Conservation (phyloP, 2,113 vertebrate genomes). For the Pygathrix nemaeus region DNA sequence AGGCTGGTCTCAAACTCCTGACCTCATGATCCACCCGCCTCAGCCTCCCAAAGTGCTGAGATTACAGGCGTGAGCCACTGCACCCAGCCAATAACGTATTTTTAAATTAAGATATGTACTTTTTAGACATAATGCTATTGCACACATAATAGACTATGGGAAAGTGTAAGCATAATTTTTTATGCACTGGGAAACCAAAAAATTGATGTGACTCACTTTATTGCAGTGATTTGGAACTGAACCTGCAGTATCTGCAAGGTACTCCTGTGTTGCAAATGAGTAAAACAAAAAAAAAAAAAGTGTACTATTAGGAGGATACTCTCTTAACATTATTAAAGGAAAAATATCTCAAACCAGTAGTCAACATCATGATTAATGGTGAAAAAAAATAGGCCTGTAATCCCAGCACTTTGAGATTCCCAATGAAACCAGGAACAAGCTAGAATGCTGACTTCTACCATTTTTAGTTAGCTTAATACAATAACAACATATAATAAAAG, state of each 20-base stretch:
- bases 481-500: not conserved
- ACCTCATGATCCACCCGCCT: too few species aligned
- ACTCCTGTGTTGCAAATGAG: not conserved
- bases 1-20: too few species aligned
- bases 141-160: too few species aligned
- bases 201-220: too few species aligned
- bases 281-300: not conserved
- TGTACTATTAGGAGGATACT: too few species aligned
- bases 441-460: not conserved
- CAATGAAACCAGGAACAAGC: constrained; percentile 1
- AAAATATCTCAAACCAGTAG: not conserved
- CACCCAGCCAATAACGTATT: too few species aligned
- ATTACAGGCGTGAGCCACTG: too few species aligned
- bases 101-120: too few species aligned
- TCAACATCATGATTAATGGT: not conserved
- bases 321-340: not conserved
- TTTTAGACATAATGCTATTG: too few species aligned
- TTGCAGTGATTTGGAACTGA: not conserved
- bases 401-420: not conserved
- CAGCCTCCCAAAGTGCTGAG: too few species aligned
- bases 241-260: not conserved
- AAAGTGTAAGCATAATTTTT: too few species aligned
- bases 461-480: not conserved
- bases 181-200: too few species aligned
- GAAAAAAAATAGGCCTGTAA: not conserved